Evolutionary conservation across 23 tunicate genomes (phyloP).

Genomic region (Trididemnum clinides): DNA sequence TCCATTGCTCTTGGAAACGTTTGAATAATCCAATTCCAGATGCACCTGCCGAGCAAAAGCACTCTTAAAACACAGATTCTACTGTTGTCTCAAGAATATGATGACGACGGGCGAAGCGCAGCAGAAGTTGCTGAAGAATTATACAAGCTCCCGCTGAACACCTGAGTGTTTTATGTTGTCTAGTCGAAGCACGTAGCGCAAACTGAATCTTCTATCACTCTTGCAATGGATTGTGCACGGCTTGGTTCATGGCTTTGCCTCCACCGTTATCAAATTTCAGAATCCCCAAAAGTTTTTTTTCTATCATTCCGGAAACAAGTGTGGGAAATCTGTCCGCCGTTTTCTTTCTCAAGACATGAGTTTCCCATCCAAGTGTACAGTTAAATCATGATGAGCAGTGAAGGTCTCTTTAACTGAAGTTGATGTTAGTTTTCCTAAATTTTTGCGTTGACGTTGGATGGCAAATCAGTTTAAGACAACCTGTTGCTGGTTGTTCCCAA

Average conservation of each 20-base stretch:
- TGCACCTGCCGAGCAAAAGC: neutral
- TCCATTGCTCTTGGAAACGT: neutral
- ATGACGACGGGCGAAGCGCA: conserved; percentile 9
- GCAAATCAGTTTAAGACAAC: neutral
- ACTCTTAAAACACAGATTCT: neutral
- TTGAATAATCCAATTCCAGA: neutral
- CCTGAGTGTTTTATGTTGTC: neutral
- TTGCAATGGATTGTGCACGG: neutral
- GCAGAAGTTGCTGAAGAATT: neutral
- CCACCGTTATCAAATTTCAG: neutral
- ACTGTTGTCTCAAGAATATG: neutral
- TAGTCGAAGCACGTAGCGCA: neutral
- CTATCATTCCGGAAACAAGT: neutral
- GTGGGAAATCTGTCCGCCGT: neutral
- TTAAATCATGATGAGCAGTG: no score
- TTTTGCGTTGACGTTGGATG: neutral
- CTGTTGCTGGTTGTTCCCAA: neutral
- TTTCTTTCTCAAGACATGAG: neutral
- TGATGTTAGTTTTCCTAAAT: neutral
- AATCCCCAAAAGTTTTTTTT: neutral
- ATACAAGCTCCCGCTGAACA: neutral
- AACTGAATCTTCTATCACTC: neutral
- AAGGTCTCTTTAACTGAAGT: neutral
- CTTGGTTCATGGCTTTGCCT: neutral
- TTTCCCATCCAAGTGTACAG: conserved; percentile 1